Conservation (phyloP, 2,113 vertebrate genomes). For the Seriola quinqueradiata region DNA sequence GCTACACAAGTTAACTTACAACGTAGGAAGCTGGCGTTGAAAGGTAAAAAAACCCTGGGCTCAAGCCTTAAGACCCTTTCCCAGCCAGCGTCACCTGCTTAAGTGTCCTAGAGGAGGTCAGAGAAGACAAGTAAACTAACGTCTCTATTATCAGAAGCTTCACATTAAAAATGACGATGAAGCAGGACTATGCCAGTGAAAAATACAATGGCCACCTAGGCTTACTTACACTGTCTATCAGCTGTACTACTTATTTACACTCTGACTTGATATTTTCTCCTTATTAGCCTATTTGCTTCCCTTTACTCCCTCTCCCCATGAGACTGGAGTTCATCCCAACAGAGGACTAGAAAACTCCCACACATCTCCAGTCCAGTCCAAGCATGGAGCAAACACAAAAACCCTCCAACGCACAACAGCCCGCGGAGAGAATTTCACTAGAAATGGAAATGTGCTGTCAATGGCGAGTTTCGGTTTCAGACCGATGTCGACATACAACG, state of each 20-base stretch:
- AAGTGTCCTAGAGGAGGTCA: background rate
- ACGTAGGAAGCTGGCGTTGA: background rate
- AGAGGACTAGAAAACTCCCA: background rate
- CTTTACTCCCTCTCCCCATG: background rate
- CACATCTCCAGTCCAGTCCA: background rate
- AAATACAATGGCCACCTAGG: too few relatives aligned
- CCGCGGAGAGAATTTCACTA: background rate
- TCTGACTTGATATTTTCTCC: background rate
- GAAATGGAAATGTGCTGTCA: background rate
- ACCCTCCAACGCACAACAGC: background rate
- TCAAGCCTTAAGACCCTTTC: background rate
- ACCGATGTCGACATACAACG: background rate
- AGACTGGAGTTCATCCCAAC: background rate
- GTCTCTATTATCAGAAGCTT: too few relatives aligned
- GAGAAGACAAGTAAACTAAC: too few relatives aligned
- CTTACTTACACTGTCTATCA: background rate
- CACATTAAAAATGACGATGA: too few relatives aligned
- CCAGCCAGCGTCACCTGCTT: background rate
- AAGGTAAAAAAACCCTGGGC: background rate
- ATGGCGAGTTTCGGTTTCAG: background rate
- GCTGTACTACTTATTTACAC: background rate
- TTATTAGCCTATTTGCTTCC: background rate
- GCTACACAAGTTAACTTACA: too few relatives aligned
- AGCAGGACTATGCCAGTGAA: too few relatives aligned
- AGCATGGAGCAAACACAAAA: background rate